Base-by-base conservation (phyloP, 2,888 invertebrate genomes). In the Abrostola tripartita region DNA sequence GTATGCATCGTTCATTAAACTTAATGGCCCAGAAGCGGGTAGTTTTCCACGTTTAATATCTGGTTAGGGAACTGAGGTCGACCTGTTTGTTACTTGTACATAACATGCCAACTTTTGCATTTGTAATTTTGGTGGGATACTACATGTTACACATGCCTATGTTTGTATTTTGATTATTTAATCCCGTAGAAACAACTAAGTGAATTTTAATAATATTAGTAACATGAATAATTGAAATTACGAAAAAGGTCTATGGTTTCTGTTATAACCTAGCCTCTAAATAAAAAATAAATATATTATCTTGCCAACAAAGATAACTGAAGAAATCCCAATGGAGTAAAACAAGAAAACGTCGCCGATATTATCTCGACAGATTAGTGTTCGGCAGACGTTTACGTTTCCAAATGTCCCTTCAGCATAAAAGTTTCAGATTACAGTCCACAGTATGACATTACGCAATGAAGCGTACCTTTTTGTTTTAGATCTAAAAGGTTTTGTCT, bases 401-500 rank as follows among this genome's bases (percentile, higher is more conserved):
- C 50, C 61, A 71, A 71, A 67, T 52, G n/a, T 57, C 42, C 37
- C 42, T 52, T 64, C 61, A 57, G 56, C 38, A 61, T 52, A 68
- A 71, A 68, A 60, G 55, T 57, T 69, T 51, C 69, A 68, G 73
- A 65, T 74, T 62, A 72, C 58, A 65, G 57, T 49, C 51, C 8
- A 56, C 54, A 58, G 36, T 50, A 36, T 44, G 47, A 60, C 58
- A 68, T 73, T 76, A 76, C 65, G 73, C 62, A 73, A 73, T 53
- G 58, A 52, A 73, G 55, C 79, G 73, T 70, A 76, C 61, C 61
- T 66, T 67, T 70, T 67, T 79, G 74, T 71, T 71, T 57, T 65
- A 42, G 24, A 62, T 60, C 60, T 55, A 69, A 71, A 79, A 71
- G 68, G 68, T 64, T 71, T 67, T 65, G 61, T 73, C 52, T 61